Evolutionary conservation across 2,113 vertebrate species (phyloP).

Genomic region (Vulpes vulpes): DNA sequence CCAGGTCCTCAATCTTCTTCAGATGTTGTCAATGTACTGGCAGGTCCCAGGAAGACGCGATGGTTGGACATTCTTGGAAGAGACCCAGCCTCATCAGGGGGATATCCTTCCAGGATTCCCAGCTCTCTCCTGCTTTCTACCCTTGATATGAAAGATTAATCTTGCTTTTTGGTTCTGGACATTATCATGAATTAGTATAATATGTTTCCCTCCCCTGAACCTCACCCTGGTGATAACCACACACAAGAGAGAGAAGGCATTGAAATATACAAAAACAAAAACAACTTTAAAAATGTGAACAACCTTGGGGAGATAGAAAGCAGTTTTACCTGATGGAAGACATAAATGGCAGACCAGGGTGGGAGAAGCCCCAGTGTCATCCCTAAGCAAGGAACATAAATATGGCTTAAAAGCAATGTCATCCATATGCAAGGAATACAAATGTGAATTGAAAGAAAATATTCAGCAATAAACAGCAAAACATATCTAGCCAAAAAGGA

Average conservation of each 20-base stretch:
- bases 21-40: neutral
- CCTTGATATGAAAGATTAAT: neutral
- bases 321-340: neutral
- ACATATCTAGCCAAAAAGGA: neutral
- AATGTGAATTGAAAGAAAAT: neutral
- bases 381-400: neutral
- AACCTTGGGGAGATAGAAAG: neutral
- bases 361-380: rapidly evolving
- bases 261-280: neutral
- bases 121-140: neutral
- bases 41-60: neutral
- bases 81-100: neutral
- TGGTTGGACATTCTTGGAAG: neutral
- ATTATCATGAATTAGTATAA: neutral
- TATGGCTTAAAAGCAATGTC: neutral
- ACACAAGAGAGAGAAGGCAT: neutral
- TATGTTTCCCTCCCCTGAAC: neutral
- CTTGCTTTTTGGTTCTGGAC: neutral
- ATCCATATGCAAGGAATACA: neutral
- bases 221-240: neutral
- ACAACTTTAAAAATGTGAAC: neutral
- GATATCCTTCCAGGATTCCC: neutral
- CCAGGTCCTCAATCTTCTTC: constrained; percentile 10
- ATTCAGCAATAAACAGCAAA: neutral
- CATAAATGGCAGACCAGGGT: neutral